phyloP scores from a whole-genome alignment of 2,113 vertebrate species.

The Ochotona princeps region DNA sequence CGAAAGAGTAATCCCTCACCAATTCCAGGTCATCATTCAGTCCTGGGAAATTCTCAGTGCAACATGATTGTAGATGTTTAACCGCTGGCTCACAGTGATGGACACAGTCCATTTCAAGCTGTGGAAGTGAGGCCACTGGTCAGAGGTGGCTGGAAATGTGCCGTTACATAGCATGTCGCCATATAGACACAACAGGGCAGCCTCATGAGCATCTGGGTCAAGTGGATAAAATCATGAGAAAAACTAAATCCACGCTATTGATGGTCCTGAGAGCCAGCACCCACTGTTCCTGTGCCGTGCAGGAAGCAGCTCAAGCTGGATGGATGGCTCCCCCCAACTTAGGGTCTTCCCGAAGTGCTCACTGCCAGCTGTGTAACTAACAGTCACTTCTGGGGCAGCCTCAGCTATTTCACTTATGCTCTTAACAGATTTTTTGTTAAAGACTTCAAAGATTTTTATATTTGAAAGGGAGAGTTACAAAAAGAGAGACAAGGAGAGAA shows the following conservation, averaged over 20 bases:
- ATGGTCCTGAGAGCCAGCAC: not conserved
- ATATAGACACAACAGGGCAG: not conserved
- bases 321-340: not conserved
- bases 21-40: not conserved
- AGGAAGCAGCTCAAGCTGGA: not conserved
- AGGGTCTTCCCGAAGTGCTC: not conserved
- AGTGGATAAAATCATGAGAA: not conserved
- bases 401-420: not conserved
- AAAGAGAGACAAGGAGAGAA: too few relatives aligned
- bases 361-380: accelerated
- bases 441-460: too few relatives aligned
- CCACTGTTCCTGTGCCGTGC: not conserved
- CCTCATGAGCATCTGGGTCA: not conserved
- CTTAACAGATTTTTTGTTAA: not conserved
- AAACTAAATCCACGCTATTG: too few relatives aligned
- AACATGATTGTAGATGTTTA: not conserved
- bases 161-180: not conserved
- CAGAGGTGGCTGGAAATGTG: not conserved
- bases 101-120: not conserved
- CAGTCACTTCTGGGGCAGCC: not conserved
- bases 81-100: not conserved
- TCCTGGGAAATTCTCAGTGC: not conserved
- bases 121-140: not conserved
- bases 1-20: not conserved
- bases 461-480: not conserved